These are phyloP conservation scores for Proales similis DNA, from an alignment of 1,140 invertebrate species.

Conservation along the genomic window DNA sequence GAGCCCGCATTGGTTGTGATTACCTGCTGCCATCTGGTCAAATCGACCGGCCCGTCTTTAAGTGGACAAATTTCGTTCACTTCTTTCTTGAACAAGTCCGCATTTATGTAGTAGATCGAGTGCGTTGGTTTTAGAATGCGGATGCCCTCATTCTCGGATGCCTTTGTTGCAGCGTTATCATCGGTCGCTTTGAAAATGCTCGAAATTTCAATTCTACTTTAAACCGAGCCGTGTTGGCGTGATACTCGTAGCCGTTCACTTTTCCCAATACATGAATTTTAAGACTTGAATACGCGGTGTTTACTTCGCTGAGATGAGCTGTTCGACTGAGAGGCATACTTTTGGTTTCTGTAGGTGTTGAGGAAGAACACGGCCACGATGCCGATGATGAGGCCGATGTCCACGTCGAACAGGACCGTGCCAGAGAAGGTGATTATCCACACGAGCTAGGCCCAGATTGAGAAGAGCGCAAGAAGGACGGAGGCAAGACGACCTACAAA, in stretches of 20 bases:
- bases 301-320: background rate
- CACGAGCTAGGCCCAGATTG: too few species aligned
- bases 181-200: too few species aligned
- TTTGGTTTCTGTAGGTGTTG: conserved; percentile 57
- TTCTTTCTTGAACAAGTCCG: background rate
- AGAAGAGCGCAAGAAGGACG: conserved; percentile 40
- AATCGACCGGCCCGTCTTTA: background rate
- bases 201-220: too few species aligned
- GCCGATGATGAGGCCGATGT: conserved; percentile 67
- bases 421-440: conserved; percentile 74
- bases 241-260: conserved; percentile 27
- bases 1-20: background rate
- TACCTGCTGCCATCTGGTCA: conserved; percentile 1
- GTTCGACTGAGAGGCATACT: conserved; percentile 42
- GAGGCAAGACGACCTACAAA: too few species aligned
- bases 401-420: conserved; percentile 75
- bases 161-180: too few species aligned
- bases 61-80: conserved; percentile 10
- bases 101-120: conserved; percentile 16
- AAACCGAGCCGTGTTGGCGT: background rate
- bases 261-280: conserved; percentile 1
- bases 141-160: conserved; percentile 4
- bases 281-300: background rate
- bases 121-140: conserved; percentile 7
- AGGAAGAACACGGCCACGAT: conserved; percentile 65